Percentiles rank a stretch among this genome's conserved stretches.
These are phyloP conservation scores for Cephus cinctus DNA, from an alignment of 1,140 invertebrate species.

Conservation along the genomic window DNA sequence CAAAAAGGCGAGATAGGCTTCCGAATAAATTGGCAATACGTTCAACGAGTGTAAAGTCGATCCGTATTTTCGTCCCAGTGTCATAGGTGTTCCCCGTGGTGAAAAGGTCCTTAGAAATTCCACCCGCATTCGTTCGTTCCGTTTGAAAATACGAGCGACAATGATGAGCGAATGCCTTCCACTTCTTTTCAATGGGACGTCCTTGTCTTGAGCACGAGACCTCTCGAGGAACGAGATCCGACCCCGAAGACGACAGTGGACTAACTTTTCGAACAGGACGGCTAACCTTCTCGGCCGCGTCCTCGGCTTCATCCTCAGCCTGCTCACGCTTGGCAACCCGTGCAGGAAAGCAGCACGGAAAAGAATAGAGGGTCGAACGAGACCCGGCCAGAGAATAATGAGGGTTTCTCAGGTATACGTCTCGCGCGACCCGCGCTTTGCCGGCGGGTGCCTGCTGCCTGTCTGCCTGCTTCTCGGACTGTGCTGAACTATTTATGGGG, in stretches of 20 bases:
- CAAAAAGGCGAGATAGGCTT: too few species aligned
- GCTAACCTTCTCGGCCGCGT: too few species aligned
- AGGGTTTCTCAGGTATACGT: too few species aligned
- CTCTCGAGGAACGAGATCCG: background rate
- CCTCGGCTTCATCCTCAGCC: too few species aligned
- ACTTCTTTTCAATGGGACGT: constrained; percentile 25
- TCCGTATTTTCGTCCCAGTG: too few species aligned
- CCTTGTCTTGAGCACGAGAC: background rate
- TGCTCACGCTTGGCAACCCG: background rate
- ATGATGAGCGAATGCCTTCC: constrained; percentile 22
- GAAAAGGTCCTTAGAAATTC: background rate
- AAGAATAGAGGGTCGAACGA: background rate
- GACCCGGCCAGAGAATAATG: background rate
- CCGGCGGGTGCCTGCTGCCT: too few species aligned
- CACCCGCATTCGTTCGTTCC: constrained; percentile 16
- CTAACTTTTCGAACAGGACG: constrained; percentile 4
- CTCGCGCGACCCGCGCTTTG: too few species aligned
- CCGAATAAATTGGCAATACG: too few species aligned
- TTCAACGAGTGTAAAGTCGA: too few species aligned
- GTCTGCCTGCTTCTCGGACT: too few species aligned
- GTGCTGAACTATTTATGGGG: too few species aligned
- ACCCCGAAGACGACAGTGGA: background rate
- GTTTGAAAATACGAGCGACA: constrained; percentile 25
- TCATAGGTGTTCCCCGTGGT: too few species aligned
- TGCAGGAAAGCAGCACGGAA: background rate